Conservation (phyloP, 2,888 invertebrate species). For the Rhodophaea formosa region DNA sequence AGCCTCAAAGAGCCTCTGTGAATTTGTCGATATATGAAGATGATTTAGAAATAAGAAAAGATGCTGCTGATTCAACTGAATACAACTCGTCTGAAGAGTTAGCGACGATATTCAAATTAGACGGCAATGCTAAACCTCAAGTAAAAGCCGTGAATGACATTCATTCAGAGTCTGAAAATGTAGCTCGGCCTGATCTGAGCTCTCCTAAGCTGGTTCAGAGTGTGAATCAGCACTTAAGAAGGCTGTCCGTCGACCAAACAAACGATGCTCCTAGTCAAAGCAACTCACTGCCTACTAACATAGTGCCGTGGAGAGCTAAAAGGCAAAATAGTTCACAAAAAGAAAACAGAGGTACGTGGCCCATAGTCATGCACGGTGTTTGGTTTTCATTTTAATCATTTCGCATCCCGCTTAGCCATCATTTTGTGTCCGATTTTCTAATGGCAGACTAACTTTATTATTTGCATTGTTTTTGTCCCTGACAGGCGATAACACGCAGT, state of each 20-base stretch:
- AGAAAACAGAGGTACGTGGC: conserved; percentile 76
- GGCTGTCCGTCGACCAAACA: conserved; percentile 63
- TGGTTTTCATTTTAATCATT: conserved; percentile 72
- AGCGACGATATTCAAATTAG: conserved; percentile 82
- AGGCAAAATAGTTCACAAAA: conserved; percentile 73
- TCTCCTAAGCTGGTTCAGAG: conserved; percentile 74
- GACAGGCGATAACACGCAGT: conserved; percentile 72
- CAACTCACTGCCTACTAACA: conserved; percentile 69
- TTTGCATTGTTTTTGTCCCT: conserved; percentile 55
- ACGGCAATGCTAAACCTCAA: conserved; percentile 43
- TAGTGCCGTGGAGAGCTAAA: conserved; percentile 75
- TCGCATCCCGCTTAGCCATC: conserved; percentile 57
- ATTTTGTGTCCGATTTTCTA: conserved; percentile 33
- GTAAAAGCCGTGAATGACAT: conserved; percentile 35
- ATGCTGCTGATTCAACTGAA: conserved; percentile 75
- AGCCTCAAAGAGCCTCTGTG: conserved; percentile 57
- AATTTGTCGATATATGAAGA: conserved; percentile 73
- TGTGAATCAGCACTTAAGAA: conserved; percentile 71
- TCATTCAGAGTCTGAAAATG: conserved; percentile 41
- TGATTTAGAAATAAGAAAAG: conserved; percentile 64
- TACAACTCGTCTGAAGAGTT: conserved; percentile 85
- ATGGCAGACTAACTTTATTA: conserved; percentile 28
- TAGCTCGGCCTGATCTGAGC: conserved; percentile 61
- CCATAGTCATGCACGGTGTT: conserved; percentile 70
- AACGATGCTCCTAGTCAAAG: conserved; percentile 73